Percentiles rank a stretch among this genome's conserved stretches.
Evolutionary conservation across 2,113 vertebrate species (phyloP).

Genomic region (Gallinago paraguaiae): DNA sequence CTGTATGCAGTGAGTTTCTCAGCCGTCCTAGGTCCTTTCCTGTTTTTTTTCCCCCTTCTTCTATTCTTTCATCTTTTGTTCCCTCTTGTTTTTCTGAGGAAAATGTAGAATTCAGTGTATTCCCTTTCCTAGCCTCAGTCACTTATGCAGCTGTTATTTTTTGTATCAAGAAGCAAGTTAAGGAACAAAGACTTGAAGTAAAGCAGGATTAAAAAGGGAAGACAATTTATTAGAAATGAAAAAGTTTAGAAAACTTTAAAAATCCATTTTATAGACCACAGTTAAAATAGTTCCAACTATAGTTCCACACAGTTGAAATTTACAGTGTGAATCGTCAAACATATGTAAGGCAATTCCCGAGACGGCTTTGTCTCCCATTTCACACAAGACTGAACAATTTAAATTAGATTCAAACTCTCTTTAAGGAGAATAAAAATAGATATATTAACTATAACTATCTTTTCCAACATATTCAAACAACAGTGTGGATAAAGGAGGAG

Average conservation of each 20-base stretch:
- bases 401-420: constrained; percentile 45
- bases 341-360: background rate
- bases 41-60: background rate
- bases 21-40: background rate
- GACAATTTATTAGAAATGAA: constrained; percentile 62
- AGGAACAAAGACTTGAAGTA: background rate
- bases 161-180: background rate
- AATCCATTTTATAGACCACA: constrained; percentile 16
- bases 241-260: constrained; percentile 35
- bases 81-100: background rate
- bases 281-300: constrained; percentile 20
- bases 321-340: constrained; percentile 33
- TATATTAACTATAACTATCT: background rate
- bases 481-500: background rate
- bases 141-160: background rate
- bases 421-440: constrained; percentile 55
- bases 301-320: constrained; percentile 41
- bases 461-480: background rate
- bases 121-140: background rate
- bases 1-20: background rate
- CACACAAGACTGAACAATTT: constrained; percentile 8
- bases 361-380: background rate
- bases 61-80: background rate
- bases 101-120: background rate
- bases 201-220: constrained; percentile 54